Percentiles rank a stretch among this genome's conserved stretches.
Evolutionary conservation across 64 coral and sea anemone species (phyloP).

Genomic region (Dendrophyllia cribrosa): DNA sequence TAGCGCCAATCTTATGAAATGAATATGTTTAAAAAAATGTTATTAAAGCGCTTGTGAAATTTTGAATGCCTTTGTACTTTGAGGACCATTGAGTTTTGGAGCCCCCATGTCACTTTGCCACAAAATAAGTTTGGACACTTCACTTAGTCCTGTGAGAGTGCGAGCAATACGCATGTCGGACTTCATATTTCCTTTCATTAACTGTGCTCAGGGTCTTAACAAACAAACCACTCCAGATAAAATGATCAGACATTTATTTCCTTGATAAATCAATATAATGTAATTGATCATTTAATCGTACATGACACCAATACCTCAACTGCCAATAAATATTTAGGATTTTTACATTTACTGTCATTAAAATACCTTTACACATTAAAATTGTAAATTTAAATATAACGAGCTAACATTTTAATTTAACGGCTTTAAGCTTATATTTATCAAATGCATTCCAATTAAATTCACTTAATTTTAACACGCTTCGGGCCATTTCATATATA

Average conservation of each 20-base stretch:
- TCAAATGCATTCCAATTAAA: not conserved
- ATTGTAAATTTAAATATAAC: not conserved
- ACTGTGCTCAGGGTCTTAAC: not conserved
- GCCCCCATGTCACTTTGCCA: too few species aligned
- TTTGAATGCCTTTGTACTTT: too few species aligned
- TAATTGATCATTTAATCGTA: not conserved
- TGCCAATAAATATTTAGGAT: slow-evolving; percentile 4
- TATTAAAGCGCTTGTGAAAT: too few species aligned
- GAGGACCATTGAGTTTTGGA: too few species aligned
- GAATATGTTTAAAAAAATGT: too few species aligned
- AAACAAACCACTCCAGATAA: not conserved
- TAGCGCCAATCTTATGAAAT: too few species aligned
- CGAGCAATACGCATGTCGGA: too few species aligned
- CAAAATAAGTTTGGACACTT: too few species aligned
- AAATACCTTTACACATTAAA: slow-evolving; percentile 21
- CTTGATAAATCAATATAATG: not conserved
- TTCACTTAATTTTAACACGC: not conserved
- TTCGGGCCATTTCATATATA: slow-evolving; percentile 11
- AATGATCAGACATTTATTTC: slow-evolving; percentile 5
- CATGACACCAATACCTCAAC: not conserved
- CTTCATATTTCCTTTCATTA: too few species aligned
- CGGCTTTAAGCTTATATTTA: not conserved
- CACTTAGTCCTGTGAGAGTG: too few species aligned
- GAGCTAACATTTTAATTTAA: not conserved
- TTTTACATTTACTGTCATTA: not conserved